Evolutionary conservation across 2,113 vertebrate genomes (phyloP).

Genomic region (Ramphastos sulfuratus): DNA sequence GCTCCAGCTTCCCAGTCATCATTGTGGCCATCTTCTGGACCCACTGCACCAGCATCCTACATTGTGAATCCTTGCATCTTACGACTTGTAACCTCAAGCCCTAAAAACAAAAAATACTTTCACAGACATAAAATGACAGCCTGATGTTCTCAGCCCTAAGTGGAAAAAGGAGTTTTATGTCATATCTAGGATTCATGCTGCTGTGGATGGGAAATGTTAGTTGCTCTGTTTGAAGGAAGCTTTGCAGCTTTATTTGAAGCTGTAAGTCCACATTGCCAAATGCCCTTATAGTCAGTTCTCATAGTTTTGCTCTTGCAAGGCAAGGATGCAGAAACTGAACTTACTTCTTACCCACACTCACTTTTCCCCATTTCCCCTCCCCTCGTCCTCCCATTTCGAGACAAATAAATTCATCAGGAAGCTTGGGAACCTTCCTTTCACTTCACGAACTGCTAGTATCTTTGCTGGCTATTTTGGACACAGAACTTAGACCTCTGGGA

Average conservation of each 20-base stretch:
- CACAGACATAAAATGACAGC: neutral
- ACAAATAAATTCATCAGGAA: neutral
- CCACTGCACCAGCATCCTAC: too few species aligned
- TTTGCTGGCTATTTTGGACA: neutral
- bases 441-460: neutral
- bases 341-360: neutral
- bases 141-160: neutral
- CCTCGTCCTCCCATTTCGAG: neutral
- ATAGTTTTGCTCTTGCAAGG: neutral
- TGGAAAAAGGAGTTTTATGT: neutral
- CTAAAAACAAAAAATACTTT: neutral
- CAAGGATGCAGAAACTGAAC: neutral
- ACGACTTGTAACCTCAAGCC: neutral
- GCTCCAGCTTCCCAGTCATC: too few species aligned
- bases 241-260: neutral
- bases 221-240: accelerated
- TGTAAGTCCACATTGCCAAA: neutral
- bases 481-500: neutral
- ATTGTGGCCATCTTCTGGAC: too few species aligned
- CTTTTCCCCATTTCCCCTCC: neutral
- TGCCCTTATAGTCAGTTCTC: neutral
- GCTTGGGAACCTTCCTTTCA: neutral
- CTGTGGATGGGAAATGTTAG: neutral
- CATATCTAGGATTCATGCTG: neutral
- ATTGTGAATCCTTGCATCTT: neutral